Base-by-base conservation (phyloP, 2,888 invertebrate genomes). In the Eustalomyia histrio region DNA sequence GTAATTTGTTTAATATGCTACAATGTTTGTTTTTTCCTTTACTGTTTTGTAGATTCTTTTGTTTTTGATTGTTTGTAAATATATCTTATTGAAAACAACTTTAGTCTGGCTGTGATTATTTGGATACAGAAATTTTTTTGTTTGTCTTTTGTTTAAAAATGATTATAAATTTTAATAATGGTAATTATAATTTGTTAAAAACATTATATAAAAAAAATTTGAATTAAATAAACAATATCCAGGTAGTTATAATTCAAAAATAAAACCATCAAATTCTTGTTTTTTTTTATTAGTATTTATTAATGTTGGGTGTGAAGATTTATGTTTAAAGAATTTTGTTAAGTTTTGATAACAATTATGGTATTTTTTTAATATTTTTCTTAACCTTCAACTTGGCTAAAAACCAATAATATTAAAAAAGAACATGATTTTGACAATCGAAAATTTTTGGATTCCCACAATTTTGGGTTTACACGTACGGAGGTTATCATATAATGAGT, bases 101-200 rank as follows among this genome's bases (percentile, higher is more conserved):
- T 74, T 18, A n/a, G 50, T n/a, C 21, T 50, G 29, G 21, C n/a
- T 64, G 63, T 47, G 39, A 65, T 58, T 29, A 39, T 52, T 58
- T 14, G 50, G 5, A 7, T 55, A 17, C 65, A 17, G 57, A 10
- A 17, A 24, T 50, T 1, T 39, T 6, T n/a, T 47, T 47, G 43
- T 47, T 47, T 47, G 43, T n/a, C n/a, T 47, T 47, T n/a, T 14
- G 6, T 6, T n/a, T n/a, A 47, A 47, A 6, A 47, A n/a, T n/a
- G 39, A 17, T 43, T 68, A 80, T 80, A 76, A 76, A 61, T 57
- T 76, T 76, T 80, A 80, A 76, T 80, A 61, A 68, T 64, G 33
- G 57, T 68, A 80, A 72, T 80, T 68, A 72, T 39, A 75, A 57
- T 71, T 71, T 61, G 75, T 53, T 60, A 21, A 52, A 76, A 58